Conservation (phyloP, 2,797 vertebrate genomes). For the Eupleurogrammus muticus region DNA sequence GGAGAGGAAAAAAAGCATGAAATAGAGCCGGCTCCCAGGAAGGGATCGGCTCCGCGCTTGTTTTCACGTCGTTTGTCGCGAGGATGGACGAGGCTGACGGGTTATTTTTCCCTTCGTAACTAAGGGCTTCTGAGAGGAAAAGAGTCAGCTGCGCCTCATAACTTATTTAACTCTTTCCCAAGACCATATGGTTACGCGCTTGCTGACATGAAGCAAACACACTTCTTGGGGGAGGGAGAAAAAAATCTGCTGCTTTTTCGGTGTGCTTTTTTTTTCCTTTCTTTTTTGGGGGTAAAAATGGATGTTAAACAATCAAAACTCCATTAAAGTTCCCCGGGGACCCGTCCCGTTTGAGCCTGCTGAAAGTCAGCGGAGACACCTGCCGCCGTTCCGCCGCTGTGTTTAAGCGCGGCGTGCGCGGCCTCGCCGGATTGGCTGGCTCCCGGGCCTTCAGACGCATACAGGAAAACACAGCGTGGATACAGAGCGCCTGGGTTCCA, state of each 20-base stretch:
- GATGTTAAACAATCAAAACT: conserved; percentile 87
- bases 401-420: conserved; percentile 58
- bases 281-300: conserved; percentile 82
- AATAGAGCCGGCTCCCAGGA: conserved; percentile 21
- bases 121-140: conserved; percentile 53
- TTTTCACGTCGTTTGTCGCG: conserved; percentile 49
- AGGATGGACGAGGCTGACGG: conserved; percentile 35
- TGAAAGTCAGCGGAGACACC: conserved; percentile 77
- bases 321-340: conserved; percentile 81
- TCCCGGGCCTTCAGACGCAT: conserved; percentile 66
- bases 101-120: conserved; percentile 41
- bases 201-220: conserved; percentile 68
- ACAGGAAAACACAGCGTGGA: conserved; percentile 60
- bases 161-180: conserved; percentile 84
- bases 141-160: conserved; percentile 76
- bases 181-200: conserved; percentile 81
- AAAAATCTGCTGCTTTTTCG: conserved; percentile 69
- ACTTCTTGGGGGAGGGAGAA: conserved; percentile 53
- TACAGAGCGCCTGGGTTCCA: conserved; percentile 51
- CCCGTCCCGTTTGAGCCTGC: conserved; percentile 69
- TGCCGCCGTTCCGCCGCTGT: conserved; percentile 69
- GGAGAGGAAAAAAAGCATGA: conserved; percentile 13
- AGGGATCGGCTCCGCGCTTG: conserved; percentile 21
- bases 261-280: conserved; percentile 70
- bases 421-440: conserved; percentile 71